These are phyloP conservation scores for Triplophysa dalaica DNA, from an alignment of 2,113 vertebrate genomes.

Conservation along the genomic window DNA sequence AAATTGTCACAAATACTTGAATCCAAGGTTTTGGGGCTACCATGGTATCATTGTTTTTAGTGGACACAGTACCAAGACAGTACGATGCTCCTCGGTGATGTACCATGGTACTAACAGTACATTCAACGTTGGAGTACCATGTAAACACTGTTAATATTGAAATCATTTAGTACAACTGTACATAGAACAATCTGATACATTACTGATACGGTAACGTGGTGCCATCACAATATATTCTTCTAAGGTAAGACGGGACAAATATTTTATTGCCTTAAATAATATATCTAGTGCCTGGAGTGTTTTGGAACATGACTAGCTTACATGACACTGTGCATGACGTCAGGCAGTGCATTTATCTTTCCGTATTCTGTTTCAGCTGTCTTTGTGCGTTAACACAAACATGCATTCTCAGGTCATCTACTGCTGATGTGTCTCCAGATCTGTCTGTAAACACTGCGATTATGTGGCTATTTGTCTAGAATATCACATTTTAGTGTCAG, in stretches of 20 bases:
- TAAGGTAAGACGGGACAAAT: background rate
- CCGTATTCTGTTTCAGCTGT: conserved; percentile 3
- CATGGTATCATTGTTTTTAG: background rate
- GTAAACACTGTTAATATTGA: too few relatives aligned
- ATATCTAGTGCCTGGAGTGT: background rate
- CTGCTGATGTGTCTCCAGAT: background rate
- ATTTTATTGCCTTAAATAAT: background rate
- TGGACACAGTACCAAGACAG: too few relatives aligned
- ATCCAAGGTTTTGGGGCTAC: too few relatives aligned
- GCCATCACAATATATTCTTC: background rate
- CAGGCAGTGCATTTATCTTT: background rate
- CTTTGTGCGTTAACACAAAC: background rate
- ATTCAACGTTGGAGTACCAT: too few relatives aligned
- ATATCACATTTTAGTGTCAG: conserved; percentile 6
- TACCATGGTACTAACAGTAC: too few relatives aligned
- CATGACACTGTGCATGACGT: background rate
- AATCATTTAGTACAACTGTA: too few relatives aligned
- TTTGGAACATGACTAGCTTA: background rate
- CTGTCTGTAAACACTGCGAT: background rate
- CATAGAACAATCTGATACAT: background rate
- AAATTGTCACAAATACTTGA: background rate
- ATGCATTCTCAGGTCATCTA: background rate
- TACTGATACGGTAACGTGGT: background rate
- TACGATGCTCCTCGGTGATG: too few relatives aligned
- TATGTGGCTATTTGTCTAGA: background rate